Evolutionary conservation across 2,797 vertebrate species (phyloP), one percentile per base, ranked within the genome.

Genomic region (Lithobates pipiens): DNA sequence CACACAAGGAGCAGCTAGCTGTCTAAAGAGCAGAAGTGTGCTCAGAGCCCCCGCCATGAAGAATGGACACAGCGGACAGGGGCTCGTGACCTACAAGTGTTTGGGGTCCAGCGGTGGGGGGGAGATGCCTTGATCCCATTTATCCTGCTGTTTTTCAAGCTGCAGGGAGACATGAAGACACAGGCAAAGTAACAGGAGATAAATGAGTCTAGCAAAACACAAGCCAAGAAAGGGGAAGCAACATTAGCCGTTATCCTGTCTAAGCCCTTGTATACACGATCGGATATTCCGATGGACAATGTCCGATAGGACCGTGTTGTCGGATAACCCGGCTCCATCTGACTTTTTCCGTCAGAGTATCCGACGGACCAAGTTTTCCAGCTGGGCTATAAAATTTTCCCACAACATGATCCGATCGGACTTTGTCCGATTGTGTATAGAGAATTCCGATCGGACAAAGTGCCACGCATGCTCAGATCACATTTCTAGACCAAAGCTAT

Each of bases 131-230:
- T 79, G 85, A 88, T 77, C 77, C 74, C 74, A 11, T 0, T 36
- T 44, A 72, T 65, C 25, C 0, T 15, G 67, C 25, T 85, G 79
- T 50, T 82, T 32, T 79, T 87, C 84, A 73, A 10, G 76, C 18
- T 0, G 0, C 80, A 36, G 84, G 76, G 85, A 7, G 76, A 16
- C 15, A 11, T 18, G 0, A 54, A 50, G 84, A 86, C 69, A 82
- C 6, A 25, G 57, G 63, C 46, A 68, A 86, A 68, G 46, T 57
- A 83, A 63, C 39, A 9, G 76, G 25, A 87, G 91, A 90, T 89
- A 86, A 89, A 91, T 88, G 91, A 89, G 79, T 9, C 54, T 61
- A 61, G 54, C 54, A 61, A 61, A 21, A 23, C 54, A 61, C 18
- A 61, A n/a, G 54, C 54, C 54, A 61, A 61, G 54, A 18, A 9